phyloP scores from a whole-genome alignment of 2,797 vertebrate genomes.

The Anguilla pacifica region DNA sequence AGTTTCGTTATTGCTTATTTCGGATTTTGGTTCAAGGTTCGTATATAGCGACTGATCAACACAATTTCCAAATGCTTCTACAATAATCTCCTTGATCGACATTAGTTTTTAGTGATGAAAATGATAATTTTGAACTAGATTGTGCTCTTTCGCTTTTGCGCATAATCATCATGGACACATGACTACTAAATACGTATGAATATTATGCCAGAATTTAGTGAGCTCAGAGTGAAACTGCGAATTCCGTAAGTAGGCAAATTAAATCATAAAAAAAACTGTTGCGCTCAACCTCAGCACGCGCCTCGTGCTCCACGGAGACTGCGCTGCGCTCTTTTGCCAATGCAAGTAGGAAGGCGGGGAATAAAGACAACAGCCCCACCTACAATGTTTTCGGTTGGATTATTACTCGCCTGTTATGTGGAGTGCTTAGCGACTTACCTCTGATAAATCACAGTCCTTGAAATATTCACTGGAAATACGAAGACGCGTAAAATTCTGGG shows the following conservation, averaged over 20 bases:
- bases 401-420: constrained; percentile 35
- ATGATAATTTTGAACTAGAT: not conserved
- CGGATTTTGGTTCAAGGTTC: not conserved
- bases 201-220: not conserved
- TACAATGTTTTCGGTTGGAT: constrained; percentile 30
- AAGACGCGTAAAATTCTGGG: constrained; percentile 13
- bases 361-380: constrained; percentile 36
- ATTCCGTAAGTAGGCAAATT: not conserved
- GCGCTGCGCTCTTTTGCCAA: constrained; percentile 1
- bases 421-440: constrained; percentile 18
- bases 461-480: constrained; percentile 15
- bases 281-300: not conserved
- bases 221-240: not conserved
- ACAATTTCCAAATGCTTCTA: too few relatives aligned
- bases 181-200: not conserved
- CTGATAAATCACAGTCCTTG: constrained; percentile 17
- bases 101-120: not conserved
- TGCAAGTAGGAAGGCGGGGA: constrained; percentile 14
- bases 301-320: not conserved
- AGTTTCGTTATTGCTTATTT: not conserved
- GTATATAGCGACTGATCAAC: too few relatives aligned
- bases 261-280: not conserved
- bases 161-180: not conserved
- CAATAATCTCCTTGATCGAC: not conserved
- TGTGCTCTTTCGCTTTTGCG: not conserved